Base-by-base conservation (phyloP, 2,797 vertebrate genomes). In the Coranthus polyacanthus region DNA sequence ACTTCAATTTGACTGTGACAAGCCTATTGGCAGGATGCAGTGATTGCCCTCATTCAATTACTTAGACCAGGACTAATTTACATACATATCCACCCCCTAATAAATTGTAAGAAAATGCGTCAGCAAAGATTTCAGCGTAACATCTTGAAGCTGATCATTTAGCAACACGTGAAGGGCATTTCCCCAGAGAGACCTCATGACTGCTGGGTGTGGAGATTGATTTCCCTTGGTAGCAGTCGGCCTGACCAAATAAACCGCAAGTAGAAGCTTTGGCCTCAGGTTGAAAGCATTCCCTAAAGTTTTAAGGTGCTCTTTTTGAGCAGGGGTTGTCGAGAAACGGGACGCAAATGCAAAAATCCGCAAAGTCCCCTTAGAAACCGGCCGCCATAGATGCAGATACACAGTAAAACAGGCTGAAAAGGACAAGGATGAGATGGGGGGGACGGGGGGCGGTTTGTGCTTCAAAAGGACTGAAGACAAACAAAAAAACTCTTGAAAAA, bases 61-160 rank as follows among this genome's bases (percentile, higher is more conserved):
- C 88, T 89, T 85, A 82, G 68, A 61, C 68, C 55, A 50, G 58
- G 60, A 78, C 81, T 79, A 44, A 89, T 89, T 85, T 87, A 74
- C 74, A 77, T 74, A 29, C 18, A 42, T 73, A 65, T 61, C 52
- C 65, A 47, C 63, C 72, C 71, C 49, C 54, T 78, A 79, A 85
- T 88, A 84, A 90, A 87, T 75, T 58, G 12, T 36, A 57, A 51
- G 42, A 39, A 61, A 68, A 57, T 12, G 13, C 69, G 64, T 73
- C 68, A 64, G 46, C 9, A 36, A 66, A 50, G 56, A 79, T 67
- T 62, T 73, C 38, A 39, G 36, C 17, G 38, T 38, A 60, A 66
- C 53, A 36, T 21, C 13, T 56, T n/a, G 13, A 52, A 61, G 55
- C 53, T 65, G 72, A 80, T 82, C 45, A 45, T 78, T 68, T 69